phyloP scores from a whole-genome alignment of 1,140 invertebrate species.

The Asbolus verrucosus region DNA sequence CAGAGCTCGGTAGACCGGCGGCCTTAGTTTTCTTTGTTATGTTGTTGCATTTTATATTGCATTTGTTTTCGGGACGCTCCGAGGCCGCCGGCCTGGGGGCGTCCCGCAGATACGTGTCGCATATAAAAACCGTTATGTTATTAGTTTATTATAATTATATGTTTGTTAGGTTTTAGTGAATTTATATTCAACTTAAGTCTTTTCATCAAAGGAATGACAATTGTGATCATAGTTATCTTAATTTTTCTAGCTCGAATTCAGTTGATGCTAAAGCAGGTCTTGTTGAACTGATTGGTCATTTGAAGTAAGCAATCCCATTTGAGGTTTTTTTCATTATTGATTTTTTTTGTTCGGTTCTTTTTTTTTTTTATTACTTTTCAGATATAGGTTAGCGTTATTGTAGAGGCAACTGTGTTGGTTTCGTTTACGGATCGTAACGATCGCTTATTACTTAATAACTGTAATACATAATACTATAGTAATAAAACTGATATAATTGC shows the following conservation, averaged over 20 bases:
- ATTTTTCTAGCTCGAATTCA: conserved; percentile 57
- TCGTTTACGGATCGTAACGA: conserved; percentile 37
- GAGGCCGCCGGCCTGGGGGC: background rate
- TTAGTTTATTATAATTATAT: conserved; percentile 63
- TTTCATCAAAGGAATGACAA: conserved; percentile 57
- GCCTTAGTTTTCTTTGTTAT: conserved; percentile 63
- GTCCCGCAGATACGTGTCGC: conserved; percentile 27
- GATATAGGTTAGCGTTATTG: conserved; percentile 33
- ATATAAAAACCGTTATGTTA: conserved; percentile 57
- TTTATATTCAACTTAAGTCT: conserved; percentile 61
- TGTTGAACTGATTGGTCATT: conserved; percentile 22
- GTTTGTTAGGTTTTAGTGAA: conserved; percentile 66
- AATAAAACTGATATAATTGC: conserved; percentile 58
- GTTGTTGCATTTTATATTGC: conserved; percentile 63
- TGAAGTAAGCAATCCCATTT: conserved; percentile 13
- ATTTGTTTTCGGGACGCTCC: conserved; percentile 56
- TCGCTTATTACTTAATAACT: conserved; percentile 50
- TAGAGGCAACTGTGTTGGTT: conserved; percentile 47
- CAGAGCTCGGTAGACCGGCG: conserved; percentile 62
- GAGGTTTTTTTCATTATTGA: conserved; percentile 32
- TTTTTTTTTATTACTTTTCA: conserved; percentile 18
- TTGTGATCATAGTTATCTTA: conserved; percentile 61
- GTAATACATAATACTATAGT: conserved; percentile 53
- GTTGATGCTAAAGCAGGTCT: conserved; percentile 49
- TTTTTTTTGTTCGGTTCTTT: conserved; percentile 28